Evolutionary conservation across 1,140 invertebrate genomes (phyloP).

Genomic region (Drosophila murphyi): DNA sequence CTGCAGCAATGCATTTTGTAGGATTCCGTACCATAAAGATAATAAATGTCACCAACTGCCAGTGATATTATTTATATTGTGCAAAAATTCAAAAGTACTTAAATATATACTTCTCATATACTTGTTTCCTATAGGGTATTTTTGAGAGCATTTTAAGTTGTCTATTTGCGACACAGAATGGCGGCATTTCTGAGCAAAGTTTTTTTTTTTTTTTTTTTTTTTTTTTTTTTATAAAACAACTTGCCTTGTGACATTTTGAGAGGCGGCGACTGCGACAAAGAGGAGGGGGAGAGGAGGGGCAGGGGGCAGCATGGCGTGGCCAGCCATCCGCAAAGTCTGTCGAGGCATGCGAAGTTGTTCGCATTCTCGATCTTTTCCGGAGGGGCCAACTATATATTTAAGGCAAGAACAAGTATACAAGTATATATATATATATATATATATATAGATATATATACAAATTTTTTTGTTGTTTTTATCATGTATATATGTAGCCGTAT

Average conservation of each 20-base stretch:
- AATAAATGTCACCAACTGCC: too few species aligned
- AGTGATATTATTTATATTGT: too few species aligned
- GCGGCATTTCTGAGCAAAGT: conserved; percentile 6
- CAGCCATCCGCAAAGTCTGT: conserved; percentile 53
- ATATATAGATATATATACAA: neutral
- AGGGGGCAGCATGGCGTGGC: neutral
- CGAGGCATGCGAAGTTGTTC: conserved; percentile 7
- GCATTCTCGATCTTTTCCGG: conserved; percentile 10
- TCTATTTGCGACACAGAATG: conserved; percentile 21
- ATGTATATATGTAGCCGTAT: neutral
- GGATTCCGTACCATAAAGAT: too few species aligned
- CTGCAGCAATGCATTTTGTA: too few species aligned
- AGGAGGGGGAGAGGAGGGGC: neutral
- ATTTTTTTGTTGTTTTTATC: neutral
- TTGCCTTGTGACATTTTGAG: conserved; percentile 43
- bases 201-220: neutral
- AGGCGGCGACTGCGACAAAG: conserved; percentile 13
- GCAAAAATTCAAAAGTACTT: neutral
- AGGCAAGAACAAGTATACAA: conserved; percentile 1
- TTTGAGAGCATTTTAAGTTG: neutral
- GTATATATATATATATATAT: conserved; percentile 5
- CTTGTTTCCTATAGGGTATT: neutral
- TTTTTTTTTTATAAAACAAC: neutral
- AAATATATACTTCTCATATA: too few species aligned
- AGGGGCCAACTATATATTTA: neutral